These are phyloP conservation scores for Teleiodes luculella DNA, from an alignment of 2,888 invertebrate species.

Conservation along the genomic window DNA sequence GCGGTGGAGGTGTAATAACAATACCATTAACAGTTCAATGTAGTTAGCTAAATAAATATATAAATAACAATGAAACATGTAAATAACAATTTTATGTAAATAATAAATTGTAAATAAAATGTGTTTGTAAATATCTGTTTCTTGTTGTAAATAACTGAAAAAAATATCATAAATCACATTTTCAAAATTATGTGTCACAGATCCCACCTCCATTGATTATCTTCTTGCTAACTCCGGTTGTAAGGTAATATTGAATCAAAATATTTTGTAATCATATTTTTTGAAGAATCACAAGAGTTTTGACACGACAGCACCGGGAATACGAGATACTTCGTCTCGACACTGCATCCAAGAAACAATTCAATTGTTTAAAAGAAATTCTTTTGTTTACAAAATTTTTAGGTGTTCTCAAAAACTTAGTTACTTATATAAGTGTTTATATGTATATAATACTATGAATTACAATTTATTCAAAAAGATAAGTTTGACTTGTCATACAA, in stretches of 20 bases:
- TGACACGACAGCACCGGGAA: not conserved
- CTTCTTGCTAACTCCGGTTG: conserved; percentile 1
- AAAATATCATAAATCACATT: not conserved
- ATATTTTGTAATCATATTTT: not conserved
- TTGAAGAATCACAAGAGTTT: not conserved
- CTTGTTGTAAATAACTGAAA: conserved; percentile 1
- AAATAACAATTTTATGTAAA: not conserved
- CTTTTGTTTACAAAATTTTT: too few relatives aligned
- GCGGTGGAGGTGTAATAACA: too few relatives aligned
- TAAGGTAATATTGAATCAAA: conserved; percentile 10
- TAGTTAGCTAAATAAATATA: too few relatives aligned
- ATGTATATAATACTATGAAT: too few relatives aligned
- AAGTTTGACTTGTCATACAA: too few relatives aligned
- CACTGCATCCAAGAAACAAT: not conserved
- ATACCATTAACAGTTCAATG: too few relatives aligned
- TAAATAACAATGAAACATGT: not conserved
- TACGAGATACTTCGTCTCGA: not conserved
- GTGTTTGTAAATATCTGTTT: not conserved
- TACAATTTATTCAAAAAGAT: too few relatives aligned
- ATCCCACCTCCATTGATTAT: conserved; percentile 8
- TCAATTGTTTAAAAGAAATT: too few relatives aligned
- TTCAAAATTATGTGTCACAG: conserved; percentile 13
- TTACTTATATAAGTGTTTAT: too few relatives aligned
- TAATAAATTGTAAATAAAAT: not conserved
- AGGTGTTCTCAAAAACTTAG: not conserved